Conservation (phyloP, 2,888 invertebrate species). For the Gymnocheta viridis region DNA sequence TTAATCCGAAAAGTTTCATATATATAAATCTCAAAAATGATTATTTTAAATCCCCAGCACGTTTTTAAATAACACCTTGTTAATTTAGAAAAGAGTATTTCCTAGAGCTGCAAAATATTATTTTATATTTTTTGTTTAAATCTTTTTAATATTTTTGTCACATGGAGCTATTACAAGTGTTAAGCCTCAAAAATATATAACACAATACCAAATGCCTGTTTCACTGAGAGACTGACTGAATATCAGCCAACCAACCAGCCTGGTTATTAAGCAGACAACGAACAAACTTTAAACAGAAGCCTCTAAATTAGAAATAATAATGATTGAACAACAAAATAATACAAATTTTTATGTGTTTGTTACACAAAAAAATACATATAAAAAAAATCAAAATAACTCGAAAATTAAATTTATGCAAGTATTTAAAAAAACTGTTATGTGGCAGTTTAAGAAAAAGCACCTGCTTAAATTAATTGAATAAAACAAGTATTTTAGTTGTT, state of each 20-base stretch:
- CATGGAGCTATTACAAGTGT: slow-evolving; percentile 65
- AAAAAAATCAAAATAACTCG: slow-evolving; percentile 39
- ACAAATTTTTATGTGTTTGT: slow-evolving; percentile 56
- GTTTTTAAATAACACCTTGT: slow-evolving; percentile 66
- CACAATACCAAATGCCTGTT: slow-evolving; percentile 41
- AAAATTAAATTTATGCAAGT: slow-evolving; percentile 67
- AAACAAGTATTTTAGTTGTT: slow-evolving; percentile 55
- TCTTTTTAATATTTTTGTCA: slow-evolving; percentile 64
- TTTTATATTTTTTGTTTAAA: slow-evolving; percentile 5
- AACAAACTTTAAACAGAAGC: slow-evolving; percentile 49
- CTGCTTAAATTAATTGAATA: slow-evolving; percentile 50
- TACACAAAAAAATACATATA: slow-evolving; percentile 3
- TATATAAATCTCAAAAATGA: neutral
- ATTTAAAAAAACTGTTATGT: slow-evolving; percentile 55
- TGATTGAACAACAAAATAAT: slow-evolving; percentile 61
- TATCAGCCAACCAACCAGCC: neutral
- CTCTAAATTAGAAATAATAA: slow-evolving; percentile 57
- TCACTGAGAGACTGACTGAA: neutral
- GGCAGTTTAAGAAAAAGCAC: slow-evolving; percentile 45
- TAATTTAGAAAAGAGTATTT: slow-evolving; percentile 59
- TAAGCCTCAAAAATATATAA: slow-evolving; percentile 63
- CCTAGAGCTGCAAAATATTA: slow-evolving; percentile 28
- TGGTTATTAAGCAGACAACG: neutral
- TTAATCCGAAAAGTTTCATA: neutral
- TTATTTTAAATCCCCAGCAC: slow-evolving; percentile 55